Percentiles rank a stretch among this genome's conserved stretches.
These are phyloP conservation scores for Peromyscus eremicus DNA, from an alignment of 2,797 vertebrate species.

Conservation along the genomic window DNA sequence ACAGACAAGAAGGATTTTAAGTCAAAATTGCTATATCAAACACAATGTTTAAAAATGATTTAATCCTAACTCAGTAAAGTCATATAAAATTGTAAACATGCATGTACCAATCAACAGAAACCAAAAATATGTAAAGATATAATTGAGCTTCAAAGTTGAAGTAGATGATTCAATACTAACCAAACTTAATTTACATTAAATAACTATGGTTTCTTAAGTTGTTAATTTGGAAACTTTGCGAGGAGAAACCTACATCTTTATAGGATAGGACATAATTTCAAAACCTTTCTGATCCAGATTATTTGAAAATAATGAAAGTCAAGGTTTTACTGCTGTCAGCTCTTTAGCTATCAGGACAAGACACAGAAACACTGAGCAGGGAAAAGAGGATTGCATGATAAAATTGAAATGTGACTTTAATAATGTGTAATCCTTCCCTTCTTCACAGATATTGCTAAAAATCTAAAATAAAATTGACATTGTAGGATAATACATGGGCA, in stretches of 20 bases:
- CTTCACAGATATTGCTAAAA: background rate
- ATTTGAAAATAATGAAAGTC: background rate
- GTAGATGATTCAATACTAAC: background rate
- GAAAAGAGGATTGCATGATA: background rate
- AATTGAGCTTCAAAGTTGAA: background rate
- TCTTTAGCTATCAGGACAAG: background rate
- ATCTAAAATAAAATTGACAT: background rate
- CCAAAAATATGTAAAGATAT: background rate
- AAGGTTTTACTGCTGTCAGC: accelerated
- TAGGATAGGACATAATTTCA: background rate
- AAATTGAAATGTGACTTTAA: background rate
- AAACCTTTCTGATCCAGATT: background rate
- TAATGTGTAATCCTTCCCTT: background rate
- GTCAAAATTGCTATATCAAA: background rate
- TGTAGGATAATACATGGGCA: background rate
- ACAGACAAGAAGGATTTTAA: background rate
- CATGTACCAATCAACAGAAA: background rate
- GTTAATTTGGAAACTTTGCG: background rate
- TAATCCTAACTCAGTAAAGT: background rate
- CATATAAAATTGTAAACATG: background rate
- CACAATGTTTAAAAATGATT: background rate
- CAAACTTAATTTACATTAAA: background rate
- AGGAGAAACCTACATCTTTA: background rate
- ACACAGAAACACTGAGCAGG: background rate
- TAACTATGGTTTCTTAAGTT: background rate